Base-by-base conservation (phyloP, 2,113 vertebrate species). In the Ursus arctos region DNA sequence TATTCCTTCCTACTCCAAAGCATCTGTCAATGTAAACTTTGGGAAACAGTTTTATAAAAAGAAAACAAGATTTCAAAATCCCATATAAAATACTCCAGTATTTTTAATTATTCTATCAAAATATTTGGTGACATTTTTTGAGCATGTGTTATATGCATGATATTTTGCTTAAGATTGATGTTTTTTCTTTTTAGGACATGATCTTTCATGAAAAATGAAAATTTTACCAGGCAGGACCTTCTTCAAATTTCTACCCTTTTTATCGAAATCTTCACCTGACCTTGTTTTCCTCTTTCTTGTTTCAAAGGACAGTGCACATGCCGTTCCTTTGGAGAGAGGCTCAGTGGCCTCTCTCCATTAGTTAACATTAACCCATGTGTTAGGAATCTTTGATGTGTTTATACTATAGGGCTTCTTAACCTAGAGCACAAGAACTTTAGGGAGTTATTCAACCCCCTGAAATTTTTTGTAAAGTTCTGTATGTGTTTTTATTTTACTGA, bases 401-500 rank as follows among this genome's bases (percentile, higher is more conserved):
- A 4, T 81, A 33, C 43, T 91, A 19, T 76, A 79, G 63, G 26
- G 11, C 47, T 76, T 95, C 40, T 55, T 86, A 49, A 71, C 9
- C 33, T 95, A 31, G 72, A 82, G 40, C 67, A 57, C 6, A 31
- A 61, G 65, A 92, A 74, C 6, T 51, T 77, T 83, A 67, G 57
- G 51, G 49, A 69, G 28, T 87, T 91, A 28, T 91, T 91, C 51
- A 94, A 93, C 16, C 8, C 26, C 57, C 19, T 79, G 40, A 84
- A 95, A 63, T 53, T 76, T 8, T 74, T 65, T 90, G 15, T 81
- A 31, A 95, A 36, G 43, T 94, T 93, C 57, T 72, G n/a, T 96
- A n/a, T 89, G 36, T 92, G 7, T 91, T 95, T 96, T 53, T 16
- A 82, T 95, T 97, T 97, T 95, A 51, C 71, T 91, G 24, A 88